Base-by-base conservation (phyloP, 2,113 vertebrate genomes). In the Neodontobutis hainanensis region DNA sequence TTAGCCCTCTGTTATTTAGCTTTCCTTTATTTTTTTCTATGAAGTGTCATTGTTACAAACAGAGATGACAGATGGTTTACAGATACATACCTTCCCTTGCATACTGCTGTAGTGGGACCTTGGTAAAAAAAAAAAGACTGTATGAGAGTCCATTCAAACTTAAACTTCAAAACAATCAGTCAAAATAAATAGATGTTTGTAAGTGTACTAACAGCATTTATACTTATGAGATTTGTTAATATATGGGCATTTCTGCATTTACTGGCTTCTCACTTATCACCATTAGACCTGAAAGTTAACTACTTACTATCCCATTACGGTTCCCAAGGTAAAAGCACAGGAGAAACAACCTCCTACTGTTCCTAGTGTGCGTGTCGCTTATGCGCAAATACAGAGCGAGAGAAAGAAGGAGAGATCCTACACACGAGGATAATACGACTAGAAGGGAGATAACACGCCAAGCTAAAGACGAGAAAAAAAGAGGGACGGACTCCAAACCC, bases 391-490 rank as follows among this genome's bases (percentile, higher is more conserved):
- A 66, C 56, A 35, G 50, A 47, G 59, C 15, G 14, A 56, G 16
- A 56, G 32, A 58, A 45, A 73, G 81, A 34, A 65, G 81, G 67
- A 63, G 62, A 42, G 65, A 70, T 68, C 68, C 53, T 27, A 27
- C 19, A 76, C 56, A 65, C 78, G 55, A 63, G 43, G 62, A 82
- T 82, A 77, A 90, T 85, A 71, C 77, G 45, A 76, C 61, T 77
- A 82, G 80, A 62, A 56, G 82, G 75, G 65, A 64, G 69, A 78
- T 45, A 65, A 62, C 68, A 76, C 67, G 60, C 51, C 19, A 52
- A 52, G 68, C 35, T 52, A 16, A 47, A 47, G 16, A 1, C 8
- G 57, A 0, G 10, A 0, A 1, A 64, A 15, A 32, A 27, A 34
- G 19, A 35, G 34, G 49, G 45, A 61, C 52, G 12, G 45, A 67